These are phyloP conservation scores for Champsocephalus gunnari DNA, from an alignment of 2,797 vertebrate species.

Conservation along the genomic window DNA sequence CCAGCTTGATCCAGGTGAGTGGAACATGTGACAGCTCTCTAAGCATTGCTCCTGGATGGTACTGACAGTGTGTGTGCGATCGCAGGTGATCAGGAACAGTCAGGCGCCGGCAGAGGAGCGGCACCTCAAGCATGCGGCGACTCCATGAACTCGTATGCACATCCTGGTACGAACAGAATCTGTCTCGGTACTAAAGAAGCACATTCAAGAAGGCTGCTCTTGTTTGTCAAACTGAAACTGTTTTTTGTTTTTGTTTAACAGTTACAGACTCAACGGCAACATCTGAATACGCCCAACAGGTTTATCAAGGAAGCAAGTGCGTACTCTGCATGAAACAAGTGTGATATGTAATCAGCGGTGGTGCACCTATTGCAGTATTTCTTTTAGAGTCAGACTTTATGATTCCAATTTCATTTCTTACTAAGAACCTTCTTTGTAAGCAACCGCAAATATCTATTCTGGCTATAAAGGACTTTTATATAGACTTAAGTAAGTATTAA, in stretches of 20 bases:
- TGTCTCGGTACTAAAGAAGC: accelerated
- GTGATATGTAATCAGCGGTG: neutral
- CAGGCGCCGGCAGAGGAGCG: conserved; percentile 58
- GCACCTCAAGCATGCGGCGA: conserved; percentile 64
- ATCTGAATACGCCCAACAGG: conserved; percentile 93
- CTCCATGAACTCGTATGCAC: conserved; percentile 73
- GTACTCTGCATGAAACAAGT: conserved; percentile 52
- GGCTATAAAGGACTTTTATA: too few species aligned
- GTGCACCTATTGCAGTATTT: too few species aligned
- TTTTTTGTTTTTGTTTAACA: conserved; percentile 78
- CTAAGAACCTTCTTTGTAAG: too few species aligned
- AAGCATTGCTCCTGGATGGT: neutral
- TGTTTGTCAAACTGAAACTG: neutral
- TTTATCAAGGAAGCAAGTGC: conserved; percentile 95
- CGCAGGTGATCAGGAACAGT: conserved; percentile 71
- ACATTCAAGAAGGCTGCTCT: neutral
- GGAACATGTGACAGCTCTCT: neutral
- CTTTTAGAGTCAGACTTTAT: too few species aligned
- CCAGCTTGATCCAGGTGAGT: conserved; percentile 89
- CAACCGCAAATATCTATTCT: too few species aligned
- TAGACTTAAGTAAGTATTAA: too few species aligned
- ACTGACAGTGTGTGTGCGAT: neutral
- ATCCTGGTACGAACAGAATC: conserved; percentile 70
- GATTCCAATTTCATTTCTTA: too few species aligned
- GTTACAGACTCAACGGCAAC: conserved; percentile 88